Evolutionary conservation across 2,888 invertebrate species (phyloP), one percentile per base, ranked within the genome.

Genomic region (Erannis defoliaria): DNA sequence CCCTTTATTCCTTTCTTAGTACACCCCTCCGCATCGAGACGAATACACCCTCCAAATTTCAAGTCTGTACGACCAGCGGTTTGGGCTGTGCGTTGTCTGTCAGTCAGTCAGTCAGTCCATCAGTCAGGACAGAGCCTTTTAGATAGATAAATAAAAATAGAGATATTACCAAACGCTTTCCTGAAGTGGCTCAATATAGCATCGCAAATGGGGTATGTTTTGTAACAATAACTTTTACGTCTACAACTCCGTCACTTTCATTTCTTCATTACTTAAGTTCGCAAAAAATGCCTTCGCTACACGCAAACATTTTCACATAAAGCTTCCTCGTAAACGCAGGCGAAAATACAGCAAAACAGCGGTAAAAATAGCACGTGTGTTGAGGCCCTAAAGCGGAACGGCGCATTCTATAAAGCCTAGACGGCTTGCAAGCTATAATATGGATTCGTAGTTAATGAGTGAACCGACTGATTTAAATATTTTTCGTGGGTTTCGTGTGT

Each of bases 361-460:
- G 69, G 65, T 69, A 64, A 62, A 67, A 65, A 67, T 74, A 71
- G 72, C 74, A 73, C 72, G 71, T 77, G 71, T 73, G 72, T 68
- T 67, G 69, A 71, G 73, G 72, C 72, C 68, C 73, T 80, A 74
- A 75, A 75, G 68, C 73, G 74, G 72, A 72, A 72, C 72, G 64
- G 37, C 5, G 42, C 62, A 35, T 29, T 61, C 42, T 55, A 58
- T 38, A 56, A 9, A 19, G 14, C 12, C 18, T 6, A 35, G 50
- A 45, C 54, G 57, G 58, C 45, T n/a, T 23, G 0, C 29, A 40
- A 54, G 21, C 29, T 62, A 12, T 19, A 33, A 33, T n/a, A 6
- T 26, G 5, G 26, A 6, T 26, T 4, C 5, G 26, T 26, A 26
- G 26, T 4, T 6, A 8, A 1, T 26, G 8, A 1, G n/a, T n/a